Conservation (phyloP, 2,113 vertebrate species). For the Progne subis region DNA sequence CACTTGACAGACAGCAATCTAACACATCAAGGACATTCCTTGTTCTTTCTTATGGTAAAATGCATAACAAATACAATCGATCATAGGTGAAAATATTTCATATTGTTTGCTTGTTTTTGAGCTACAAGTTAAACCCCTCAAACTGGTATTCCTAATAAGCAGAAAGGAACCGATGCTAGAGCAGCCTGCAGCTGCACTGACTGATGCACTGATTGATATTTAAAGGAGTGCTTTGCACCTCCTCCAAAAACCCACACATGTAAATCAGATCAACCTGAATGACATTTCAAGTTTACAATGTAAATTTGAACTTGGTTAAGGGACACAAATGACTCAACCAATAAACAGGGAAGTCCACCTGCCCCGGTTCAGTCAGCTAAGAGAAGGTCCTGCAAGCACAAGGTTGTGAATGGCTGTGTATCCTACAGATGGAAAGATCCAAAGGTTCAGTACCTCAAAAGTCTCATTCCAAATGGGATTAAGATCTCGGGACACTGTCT, state of each 20-base stretch:
- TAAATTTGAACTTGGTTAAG: background rate
- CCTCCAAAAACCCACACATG: slow-evolving; percentile 45
- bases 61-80: background rate
- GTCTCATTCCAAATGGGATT: slow-evolving; percentile 89
- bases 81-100: background rate
- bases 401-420: background rate
- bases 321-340: background rate
- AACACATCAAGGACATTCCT: background rate
- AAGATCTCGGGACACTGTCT: slow-evolving; percentile 85
- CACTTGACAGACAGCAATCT: background rate
- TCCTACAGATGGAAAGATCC: background rate
- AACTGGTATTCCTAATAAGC: background rate
- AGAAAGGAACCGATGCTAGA: background rate
- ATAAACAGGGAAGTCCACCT: background rate
- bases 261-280: slow-evolving; percentile 15
- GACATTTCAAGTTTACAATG: background rate
- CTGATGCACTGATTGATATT: slow-evolving; percentile 23
- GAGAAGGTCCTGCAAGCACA: slow-evolving; percentile 4
- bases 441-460: slow-evolving; percentile 83
- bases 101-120: background rate
- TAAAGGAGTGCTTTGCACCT: slow-evolving; percentile 16
- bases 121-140: background rate
- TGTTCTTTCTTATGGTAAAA: background rate
- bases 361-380: background rate
- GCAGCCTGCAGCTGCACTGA: background rate